phyloP scores from a whole-genome alignment of 2,113 vertebrate species.

The Cyrtonyx montezumae region DNA sequence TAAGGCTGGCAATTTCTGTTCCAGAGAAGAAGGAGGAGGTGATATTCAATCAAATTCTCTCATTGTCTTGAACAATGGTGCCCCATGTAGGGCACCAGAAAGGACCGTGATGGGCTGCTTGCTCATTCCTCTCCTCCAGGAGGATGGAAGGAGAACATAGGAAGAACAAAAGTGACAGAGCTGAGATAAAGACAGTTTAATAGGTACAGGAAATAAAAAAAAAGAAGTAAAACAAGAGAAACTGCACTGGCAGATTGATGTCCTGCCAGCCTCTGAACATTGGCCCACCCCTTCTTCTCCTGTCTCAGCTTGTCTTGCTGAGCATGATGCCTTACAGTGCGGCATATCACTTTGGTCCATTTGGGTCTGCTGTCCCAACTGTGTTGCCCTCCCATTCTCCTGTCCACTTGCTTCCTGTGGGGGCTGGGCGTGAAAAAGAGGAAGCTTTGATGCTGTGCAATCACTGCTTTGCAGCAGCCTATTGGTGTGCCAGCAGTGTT shows the following conservation, averaged over 20 bases:
- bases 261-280: background rate
- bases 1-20: background rate
- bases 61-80: background rate
- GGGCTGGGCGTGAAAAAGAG: background rate
- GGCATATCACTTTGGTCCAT: background rate
- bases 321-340: background rate
- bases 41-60: background rate
- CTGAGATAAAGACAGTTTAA: background rate
- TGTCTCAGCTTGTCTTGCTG: background rate
- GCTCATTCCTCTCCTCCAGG: background rate
- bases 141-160: background rate
- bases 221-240: background rate
- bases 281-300: background rate
- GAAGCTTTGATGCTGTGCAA: background rate
- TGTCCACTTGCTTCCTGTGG: background rate
- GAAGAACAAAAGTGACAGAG: background rate
- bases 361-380: background rate
- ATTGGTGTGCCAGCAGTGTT: background rate
- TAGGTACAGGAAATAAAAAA: background rate
- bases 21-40: accelerated
- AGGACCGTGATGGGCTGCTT: background rate
- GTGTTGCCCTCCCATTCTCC: background rate
- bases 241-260: background rate
- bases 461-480: background rate
- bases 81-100: background rate